phyloP scores from a whole-genome alignment of 2,888 invertebrate genomes.

The Coecobrya sp. region DNA sequence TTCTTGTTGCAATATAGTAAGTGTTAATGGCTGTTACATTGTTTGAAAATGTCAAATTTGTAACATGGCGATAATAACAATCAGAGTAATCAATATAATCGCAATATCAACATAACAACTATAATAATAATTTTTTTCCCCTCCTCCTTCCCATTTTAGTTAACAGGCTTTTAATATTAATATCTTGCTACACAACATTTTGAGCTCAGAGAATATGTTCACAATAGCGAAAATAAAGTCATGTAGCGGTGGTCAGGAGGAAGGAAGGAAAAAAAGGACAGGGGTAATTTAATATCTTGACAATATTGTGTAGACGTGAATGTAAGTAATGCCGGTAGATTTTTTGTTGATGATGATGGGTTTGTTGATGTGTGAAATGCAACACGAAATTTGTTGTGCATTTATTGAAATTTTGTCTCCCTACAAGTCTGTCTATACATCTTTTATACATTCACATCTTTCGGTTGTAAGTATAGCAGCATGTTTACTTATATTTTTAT shows the following conservation, averaged over 20 bases:
- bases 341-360: no score
- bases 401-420: no score
- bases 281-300: conserved; percentile 63
- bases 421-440: no score
- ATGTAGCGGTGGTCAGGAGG: conserved; percentile 39
- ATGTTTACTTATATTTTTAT: no score
- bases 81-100: conserved; percentile 46
- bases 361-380: no score
- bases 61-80: conserved; percentile 55
- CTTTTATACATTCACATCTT: no score
- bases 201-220: neutral
- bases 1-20: neutral
- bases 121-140: neutral
- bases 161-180: neutral
- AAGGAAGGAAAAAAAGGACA: conserved; percentile 51
- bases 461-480: no score
- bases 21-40: neutral
- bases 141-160: neutral
- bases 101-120: conserved; percentile 44
- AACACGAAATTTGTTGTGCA: no score
- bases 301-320: no score
- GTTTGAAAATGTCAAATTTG: conserved; percentile 50
- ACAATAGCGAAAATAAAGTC: neutral
- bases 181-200: neutral
- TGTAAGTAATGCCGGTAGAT: no score